phyloP scores from a whole-genome alignment of 2,113 vertebrate genomes.

The Nesogale talazaci region DNA sequence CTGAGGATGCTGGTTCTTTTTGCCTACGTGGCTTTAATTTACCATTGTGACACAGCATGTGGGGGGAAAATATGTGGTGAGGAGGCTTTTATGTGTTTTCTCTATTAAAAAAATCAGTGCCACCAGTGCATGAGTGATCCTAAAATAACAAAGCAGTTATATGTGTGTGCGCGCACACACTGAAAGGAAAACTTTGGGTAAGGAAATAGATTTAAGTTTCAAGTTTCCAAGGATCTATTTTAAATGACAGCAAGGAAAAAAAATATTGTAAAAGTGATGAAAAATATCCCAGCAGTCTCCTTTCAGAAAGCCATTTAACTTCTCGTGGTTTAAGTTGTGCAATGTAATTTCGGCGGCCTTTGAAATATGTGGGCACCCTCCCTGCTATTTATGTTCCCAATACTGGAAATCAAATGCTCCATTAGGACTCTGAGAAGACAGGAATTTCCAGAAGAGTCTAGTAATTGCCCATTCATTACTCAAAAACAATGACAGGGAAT shows the following conservation, averaged over 20 bases:
- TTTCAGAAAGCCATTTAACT: conserved; percentile 76
- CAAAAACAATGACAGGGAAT: conserved; percentile 67
- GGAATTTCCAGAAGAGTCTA: conserved; percentile 69
- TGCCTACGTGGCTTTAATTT: conserved; percentile 75
- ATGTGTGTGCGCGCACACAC: conserved; percentile 23
- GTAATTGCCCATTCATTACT: conserved; percentile 72
- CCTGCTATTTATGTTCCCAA: conserved; percentile 61
- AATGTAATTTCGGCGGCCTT: conserved; percentile 76
- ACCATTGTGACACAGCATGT: conserved; percentile 53
- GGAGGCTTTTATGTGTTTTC: conserved; percentile 68
- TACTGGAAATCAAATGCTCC: conserved; percentile 65
- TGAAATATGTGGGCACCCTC: conserved; percentile 75
- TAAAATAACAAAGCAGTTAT: conserved; percentile 77
- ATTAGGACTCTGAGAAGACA: conserved; percentile 59
- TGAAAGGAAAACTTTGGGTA: conserved; percentile 69
- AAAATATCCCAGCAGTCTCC: conserved; percentile 82
- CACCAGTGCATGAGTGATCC: conserved; percentile 66
- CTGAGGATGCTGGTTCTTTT: neutral
- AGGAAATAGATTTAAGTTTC: conserved; percentile 78
- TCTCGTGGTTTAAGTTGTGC: conserved; percentile 75
- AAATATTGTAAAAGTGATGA: conserved; percentile 80
- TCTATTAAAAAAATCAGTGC: conserved; percentile 68
- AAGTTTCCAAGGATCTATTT: conserved; percentile 79
- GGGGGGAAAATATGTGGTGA: conserved; percentile 58
- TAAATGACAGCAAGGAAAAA: conserved; percentile 77